phyloP scores from a whole-genome alignment of 1,140 invertebrate species.

The Andricus grossulariae region DNA sequence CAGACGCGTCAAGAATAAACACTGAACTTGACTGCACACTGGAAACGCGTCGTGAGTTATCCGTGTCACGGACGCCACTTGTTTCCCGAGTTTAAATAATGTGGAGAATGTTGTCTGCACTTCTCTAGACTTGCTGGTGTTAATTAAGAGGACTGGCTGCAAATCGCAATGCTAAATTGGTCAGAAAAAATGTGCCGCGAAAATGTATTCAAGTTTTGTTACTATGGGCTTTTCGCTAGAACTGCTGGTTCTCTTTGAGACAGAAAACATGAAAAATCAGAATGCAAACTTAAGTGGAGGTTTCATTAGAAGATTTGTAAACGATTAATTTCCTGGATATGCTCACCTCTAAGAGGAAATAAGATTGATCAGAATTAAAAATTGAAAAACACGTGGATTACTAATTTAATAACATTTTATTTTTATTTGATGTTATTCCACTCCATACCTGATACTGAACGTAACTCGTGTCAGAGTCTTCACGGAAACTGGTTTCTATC shows the following conservation, averaged over 20 bases:
- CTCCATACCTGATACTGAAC: too few species aligned
- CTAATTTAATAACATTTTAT: too few species aligned
- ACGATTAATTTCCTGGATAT: too few species aligned
- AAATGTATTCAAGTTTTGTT: neutral
- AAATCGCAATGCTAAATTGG: neutral
- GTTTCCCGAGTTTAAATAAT: neutral
- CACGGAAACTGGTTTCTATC: too few species aligned
- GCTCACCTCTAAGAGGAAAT: too few species aligned
- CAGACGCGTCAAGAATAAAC: neutral
- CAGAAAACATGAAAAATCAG: neutral
- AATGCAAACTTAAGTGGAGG: neutral
- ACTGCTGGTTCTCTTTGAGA: neutral
- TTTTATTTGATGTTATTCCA: too few species aligned
- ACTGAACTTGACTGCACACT: slow-evolving; percentile 5
- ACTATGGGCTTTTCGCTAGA: neutral
- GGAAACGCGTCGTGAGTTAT: slow-evolving; percentile 4
- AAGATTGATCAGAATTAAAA: too few species aligned
- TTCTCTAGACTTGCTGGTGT: neutral
- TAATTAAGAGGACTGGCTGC: neutral
- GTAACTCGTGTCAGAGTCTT: too few species aligned
- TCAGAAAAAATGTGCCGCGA: neutral
- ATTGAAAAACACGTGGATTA: too few species aligned
- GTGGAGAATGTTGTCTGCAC: neutral
- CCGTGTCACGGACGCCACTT: slow-evolving; percentile 6
- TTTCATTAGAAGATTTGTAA: too few species aligned